phyloP scores from a whole-genome alignment of 2,888 invertebrate species.

The Bruchidius siliquastri region DNA sequence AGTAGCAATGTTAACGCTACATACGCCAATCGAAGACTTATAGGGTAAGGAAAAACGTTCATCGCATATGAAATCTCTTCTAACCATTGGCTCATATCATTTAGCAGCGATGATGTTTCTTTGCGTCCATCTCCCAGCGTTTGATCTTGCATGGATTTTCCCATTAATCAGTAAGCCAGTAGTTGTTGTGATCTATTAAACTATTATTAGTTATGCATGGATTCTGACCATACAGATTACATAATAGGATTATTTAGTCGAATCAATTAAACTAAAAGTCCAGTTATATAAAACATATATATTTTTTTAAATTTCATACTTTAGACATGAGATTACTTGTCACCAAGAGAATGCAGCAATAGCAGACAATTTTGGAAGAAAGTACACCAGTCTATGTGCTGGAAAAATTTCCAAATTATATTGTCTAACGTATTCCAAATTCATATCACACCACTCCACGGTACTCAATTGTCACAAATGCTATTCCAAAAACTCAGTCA shows the following conservation, averaged over 20 bases:
- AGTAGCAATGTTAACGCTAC: constrained; percentile 41
- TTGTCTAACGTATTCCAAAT: too few species aligned
- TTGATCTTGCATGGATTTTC: neutral
- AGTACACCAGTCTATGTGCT: too few species aligned
- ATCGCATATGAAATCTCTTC: neutral
- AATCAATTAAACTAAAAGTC: too few species aligned
- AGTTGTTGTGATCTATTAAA: neutral
- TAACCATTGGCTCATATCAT: neutral
- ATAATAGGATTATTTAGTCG: neutral
- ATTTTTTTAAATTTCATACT: too few species aligned
- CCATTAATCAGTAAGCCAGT: neutral
- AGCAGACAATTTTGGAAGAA: too few species aligned
- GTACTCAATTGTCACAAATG: too few species aligned
- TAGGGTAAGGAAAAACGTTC: constrained; percentile 27
- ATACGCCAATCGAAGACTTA: constrained; percentile 19
- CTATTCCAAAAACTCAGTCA: too few species aligned
- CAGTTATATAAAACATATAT: too few species aligned
- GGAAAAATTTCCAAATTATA: too few species aligned
- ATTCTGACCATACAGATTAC: neutral
- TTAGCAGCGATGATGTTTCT: neutral
- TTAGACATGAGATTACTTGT: too few species aligned
- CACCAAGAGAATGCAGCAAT: too few species aligned
- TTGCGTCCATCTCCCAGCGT: neutral
- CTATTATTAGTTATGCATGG: neutral
- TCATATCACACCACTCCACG: too few species aligned